A percentile compares a stretch with the other conserved stretches of the same genome.
phyloP scores from a whole-genome alignment of 2,888 invertebrate species.

The Synergus laeviventris region DNA sequence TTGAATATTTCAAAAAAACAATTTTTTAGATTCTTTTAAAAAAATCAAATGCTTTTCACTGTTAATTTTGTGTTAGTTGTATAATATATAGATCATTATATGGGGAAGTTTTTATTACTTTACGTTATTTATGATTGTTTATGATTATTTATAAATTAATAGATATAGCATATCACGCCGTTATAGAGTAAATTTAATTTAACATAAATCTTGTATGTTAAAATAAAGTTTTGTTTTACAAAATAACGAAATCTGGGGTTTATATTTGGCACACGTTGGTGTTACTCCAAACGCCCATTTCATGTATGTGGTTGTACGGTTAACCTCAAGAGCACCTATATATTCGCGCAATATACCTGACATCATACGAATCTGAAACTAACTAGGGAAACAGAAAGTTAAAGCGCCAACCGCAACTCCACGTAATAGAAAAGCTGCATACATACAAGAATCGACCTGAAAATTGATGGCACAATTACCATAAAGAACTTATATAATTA shows the following conservation, averaged over 20 bases:
- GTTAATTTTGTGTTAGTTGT: not conserved
- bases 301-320: slow-evolving; percentile 56
- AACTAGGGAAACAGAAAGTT: slow-evolving; percentile 4
- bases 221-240: not conserved
- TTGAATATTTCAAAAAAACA: not conserved
- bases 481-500: no score
- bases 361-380: slow-evolving; percentile 11
- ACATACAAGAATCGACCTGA: not conserved
- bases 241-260: slow-evolving; percentile 4
- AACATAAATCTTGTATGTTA: not conserved
- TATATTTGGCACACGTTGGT: slow-evolving; percentile 25
- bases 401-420: not conserved
- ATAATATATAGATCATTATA: not conserved
- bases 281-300: slow-evolving; percentile 58
- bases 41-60: not conserved
- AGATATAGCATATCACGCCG: not conserved
- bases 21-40: not conserved
- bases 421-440: not conserved
- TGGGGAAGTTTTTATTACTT: no score
- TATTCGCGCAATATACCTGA: slow-evolving; percentile 1
- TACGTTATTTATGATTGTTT: not conserved
- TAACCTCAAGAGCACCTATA: slow-evolving; percentile 51
- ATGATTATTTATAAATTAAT: not conserved
- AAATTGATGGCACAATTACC: no score
- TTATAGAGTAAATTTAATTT: not conserved